Percentiles rank a stretch among this genome's conserved stretches.
Conservation (phyloP, 1,140 invertebrate species). For the Platyscapa corneri region DNA sequence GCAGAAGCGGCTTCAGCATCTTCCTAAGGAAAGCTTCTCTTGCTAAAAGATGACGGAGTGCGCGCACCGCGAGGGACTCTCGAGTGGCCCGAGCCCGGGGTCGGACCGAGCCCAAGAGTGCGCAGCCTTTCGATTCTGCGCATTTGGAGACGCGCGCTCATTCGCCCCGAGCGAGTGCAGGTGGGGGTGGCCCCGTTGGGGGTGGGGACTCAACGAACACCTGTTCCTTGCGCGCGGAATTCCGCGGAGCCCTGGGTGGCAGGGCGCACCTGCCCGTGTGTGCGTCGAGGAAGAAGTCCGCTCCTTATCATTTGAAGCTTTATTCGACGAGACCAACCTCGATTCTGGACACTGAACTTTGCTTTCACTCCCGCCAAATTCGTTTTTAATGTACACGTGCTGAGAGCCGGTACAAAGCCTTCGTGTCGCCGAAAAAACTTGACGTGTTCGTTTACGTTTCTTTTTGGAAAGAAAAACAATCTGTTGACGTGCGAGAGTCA, state of each 20-base stretch:
- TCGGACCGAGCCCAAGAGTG: background rate
- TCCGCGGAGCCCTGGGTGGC: background rate
- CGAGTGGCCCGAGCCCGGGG: background rate
- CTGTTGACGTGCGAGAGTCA: no score
- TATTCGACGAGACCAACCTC: background rate
- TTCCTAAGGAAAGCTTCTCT: background rate
- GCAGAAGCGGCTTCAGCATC: background rate
- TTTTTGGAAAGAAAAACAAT: no score
- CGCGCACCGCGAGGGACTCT: constrained; percentile 12
- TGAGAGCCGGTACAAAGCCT: no score
- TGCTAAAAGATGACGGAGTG: background rate
- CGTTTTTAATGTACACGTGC: background rate
- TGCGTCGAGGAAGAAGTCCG: no score
- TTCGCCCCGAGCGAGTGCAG: background rate
- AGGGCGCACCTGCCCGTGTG: background rate
- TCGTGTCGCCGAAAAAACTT: no score
- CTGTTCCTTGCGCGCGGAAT: background rate
- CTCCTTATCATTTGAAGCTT: no score
- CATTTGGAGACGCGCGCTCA: background rate
- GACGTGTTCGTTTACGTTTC: no score
- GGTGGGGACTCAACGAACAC: background rate
- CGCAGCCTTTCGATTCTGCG: background rate
- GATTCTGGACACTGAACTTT: background rate
- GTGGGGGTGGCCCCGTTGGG: background rate
- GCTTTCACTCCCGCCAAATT: background rate